Evolutionary conservation across 2,113 vertebrate species (phyloP), one percentile per base, ranked within the genome.

Genomic region (Arizona elegans): DNA sequence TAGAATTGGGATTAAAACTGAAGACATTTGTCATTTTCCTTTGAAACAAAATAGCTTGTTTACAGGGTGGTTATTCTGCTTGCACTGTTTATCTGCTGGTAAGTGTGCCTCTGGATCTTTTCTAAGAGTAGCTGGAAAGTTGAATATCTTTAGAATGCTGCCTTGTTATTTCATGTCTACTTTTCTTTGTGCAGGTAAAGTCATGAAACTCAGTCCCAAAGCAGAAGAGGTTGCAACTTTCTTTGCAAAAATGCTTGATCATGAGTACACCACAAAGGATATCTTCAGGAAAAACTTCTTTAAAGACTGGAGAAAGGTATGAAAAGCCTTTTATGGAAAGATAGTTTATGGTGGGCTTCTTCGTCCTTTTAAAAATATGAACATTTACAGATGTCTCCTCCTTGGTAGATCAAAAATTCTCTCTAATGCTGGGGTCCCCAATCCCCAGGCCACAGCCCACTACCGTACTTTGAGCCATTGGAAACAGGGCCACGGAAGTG

Each of bases 241-340:
- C 97, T 99, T 99, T 96, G 98, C 98, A 96, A 99, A 99, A 98
- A 99, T 99, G 99, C 98, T 99, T 94, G 99, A 99, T 95, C 99
- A 99, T 7, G 99, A 99, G 95, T 99, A 99, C 97, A 99, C 99
- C 96, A 99, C 99, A 90, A 99, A 99, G 96, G 99, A 99, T 93
- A 98, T 99, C 96, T 99, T 99, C 96, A 98, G 98, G 96, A 99
- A 99, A 98, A 99, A 99, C 97, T 99, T 99, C 95, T 99, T 98
- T 95, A 99, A 99, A 95, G 99, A 99, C 97, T 99, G 99, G 99
- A 98, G 98, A 94, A 99, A 99, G 99, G 99, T 99, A 97, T 3
- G 87, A 8, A 97, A 1, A 55, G 7, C 15, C 23, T 75, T 75
- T 75, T 47, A n/a, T 92, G 95, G 92, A 86, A 91, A 93, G 52